Evolutionary conservation across 1,140 invertebrate genomes (phyloP), one percentile per base, ranked within the genome.

Genomic region (Triops longicaudatus): DNA sequence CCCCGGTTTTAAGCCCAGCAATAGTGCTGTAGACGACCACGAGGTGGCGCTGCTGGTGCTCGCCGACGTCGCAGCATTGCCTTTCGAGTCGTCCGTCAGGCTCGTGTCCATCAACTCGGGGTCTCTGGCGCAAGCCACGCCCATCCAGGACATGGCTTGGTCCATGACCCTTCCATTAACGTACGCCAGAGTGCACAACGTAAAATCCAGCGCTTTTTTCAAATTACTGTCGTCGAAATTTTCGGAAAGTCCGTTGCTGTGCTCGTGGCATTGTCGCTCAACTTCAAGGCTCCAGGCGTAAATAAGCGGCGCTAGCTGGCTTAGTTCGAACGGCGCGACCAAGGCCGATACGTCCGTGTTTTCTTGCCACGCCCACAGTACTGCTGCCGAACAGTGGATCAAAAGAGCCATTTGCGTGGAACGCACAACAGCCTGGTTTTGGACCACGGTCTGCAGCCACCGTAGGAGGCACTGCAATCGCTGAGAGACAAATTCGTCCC

Each of bases 181-280:
- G 93, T 94, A 26, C 96, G 86, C 94, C 93, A 96, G 83, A 95
- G 93, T 90, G 82, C 94, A 96, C 14, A 97, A 83, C 6, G 94
- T 87, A 80, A 90, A 87, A 82, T 93, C 92, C 1, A 95, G 85
- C 1, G 93, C 88, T 81, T 90, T 89, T 85, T 96, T 96, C 63
- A 96, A 84, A 1, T 90, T 78, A 22, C n/a, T 26, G n/a, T 42
- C 37, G 1, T 28, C 27, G 27, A 72, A 27, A n/a, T 22, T 73
- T 43, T 42, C 42, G 5, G 42, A 44, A 44, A 11, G 11, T 17
- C 22, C 50, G 0, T 17, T 63, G 17, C 50, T 5, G 6, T 2
- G 50, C 50, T 63, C 10, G 50, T n/a, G n/a, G n/a, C n/a, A n/a
- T n/a, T n/a, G 28, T 12, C 14, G 17, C 0, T 63, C 50, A 9